Base-by-base conservation (phyloP, 2,797 vertebrate genomes). In the Halcyon leucocephala region DNA sequence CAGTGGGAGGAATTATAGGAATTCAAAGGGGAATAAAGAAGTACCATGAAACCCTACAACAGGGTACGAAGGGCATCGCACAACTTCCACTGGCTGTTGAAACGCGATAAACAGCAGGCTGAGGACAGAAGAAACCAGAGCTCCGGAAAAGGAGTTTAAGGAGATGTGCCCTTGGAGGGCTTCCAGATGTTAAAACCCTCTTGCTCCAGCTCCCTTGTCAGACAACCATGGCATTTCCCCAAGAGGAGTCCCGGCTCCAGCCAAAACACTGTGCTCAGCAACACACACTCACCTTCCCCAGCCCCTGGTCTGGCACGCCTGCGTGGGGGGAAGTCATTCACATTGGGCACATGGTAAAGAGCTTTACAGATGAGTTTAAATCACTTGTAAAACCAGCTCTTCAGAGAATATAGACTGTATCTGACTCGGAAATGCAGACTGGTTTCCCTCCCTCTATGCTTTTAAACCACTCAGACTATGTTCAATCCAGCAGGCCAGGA, bases 11-110 rank as follows among this genome's bases (percentile, higher is more conserved):
- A 86, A 83, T 82, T 62, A 48, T 3, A 72, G 71, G 29, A 93
- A 91, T 79, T 67, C 44, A 73, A 64, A 54, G 82, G n/a, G 79
- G 42, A 90, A 74, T 94, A 55, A 67, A 74, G 42, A 65, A 66
- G 39, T 49, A 73, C 37, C 60, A 51, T 24, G 46, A 83, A 71
- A 64, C 31, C 62, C 46, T 35, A 28, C 21, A 76, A 62, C 21
- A 71, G 20, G 78, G 28, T 29, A 60, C 9, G 39, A 76, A 87
- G 51, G 64, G 25, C 87, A 41, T 26, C 54, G 61, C 46, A 35
- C 57, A 78, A n/a, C 66, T 90, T 61, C 51, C 39, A 29, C 26
- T 15, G 41, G 29, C 65, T 94, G 73, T 25, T 72, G 26, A 58
- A 65, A 64, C 5, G 46, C 1, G 39, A 35, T 41, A 86, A 91